phyloP scores from a whole-genome alignment of 2,797 vertebrate genomes.

The Chloroceryle amazona region DNA sequence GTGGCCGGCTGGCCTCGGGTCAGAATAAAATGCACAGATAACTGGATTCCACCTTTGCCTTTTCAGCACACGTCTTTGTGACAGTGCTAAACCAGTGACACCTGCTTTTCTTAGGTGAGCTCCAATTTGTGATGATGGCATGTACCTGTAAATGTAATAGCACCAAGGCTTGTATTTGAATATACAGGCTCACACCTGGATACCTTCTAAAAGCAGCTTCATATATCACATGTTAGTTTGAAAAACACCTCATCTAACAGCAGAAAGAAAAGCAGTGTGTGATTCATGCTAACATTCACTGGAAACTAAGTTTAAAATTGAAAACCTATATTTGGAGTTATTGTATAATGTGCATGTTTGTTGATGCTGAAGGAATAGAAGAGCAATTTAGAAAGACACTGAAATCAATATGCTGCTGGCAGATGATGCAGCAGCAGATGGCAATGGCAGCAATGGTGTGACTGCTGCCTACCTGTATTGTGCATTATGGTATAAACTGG shows the following conservation, averaged over 20 bases:
- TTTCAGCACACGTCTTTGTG: background rate
- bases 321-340: background rate
- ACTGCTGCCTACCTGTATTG: background rate
- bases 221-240: background rate
- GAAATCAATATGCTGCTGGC: background rate
- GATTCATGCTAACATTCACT: background rate
- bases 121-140: background rate
- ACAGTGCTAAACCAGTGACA: background rate
- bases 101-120: background rate
- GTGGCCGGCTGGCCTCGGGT: background rate
- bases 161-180: background rate
- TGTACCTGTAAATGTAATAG: background rate
- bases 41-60: background rate
- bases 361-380: background rate
- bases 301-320: background rate
- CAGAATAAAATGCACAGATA: background rate
- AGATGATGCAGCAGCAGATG: rapidly evolving
- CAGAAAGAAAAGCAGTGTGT: background rate
- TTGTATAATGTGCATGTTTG: background rate
- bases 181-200: background rate
- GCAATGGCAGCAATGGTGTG: background rate
- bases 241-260: background rate
- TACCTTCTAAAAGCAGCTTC: background rate
- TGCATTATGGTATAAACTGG: rapidly evolving
- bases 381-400: rapidly evolving